These are phyloP conservation scores for Ptyas mucosa DNA, from an alignment of 2,113 vertebrate genomes.

Conservation along the genomic window DNA sequence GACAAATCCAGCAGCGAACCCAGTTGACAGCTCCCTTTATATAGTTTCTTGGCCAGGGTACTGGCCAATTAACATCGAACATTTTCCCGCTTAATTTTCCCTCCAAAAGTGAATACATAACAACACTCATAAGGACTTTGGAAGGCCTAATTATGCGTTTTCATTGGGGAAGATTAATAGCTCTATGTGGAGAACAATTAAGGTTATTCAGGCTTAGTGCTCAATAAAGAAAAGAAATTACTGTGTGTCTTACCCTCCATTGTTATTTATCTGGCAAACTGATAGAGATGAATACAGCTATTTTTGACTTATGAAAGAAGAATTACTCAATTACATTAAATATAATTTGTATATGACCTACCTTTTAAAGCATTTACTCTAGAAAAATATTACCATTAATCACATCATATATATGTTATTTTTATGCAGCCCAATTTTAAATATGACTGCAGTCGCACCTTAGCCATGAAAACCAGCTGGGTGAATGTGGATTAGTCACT, in stretches of 20 bases:
- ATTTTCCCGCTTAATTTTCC: too few relatives aligned
- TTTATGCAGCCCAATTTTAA: conserved; percentile 5
- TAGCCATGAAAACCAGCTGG: not conserved
- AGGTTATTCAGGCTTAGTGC: not conserved
- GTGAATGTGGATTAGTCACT: not conserved
- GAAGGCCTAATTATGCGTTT: not conserved
- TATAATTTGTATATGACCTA: not conserved
- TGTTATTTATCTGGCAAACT: not conserved
- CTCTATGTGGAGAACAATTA: not conserved
- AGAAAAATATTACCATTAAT: not conserved
- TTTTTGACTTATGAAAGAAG: not conserved
- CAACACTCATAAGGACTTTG: not conserved
- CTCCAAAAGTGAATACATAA: too few relatives aligned
- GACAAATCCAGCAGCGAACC: too few relatives aligned
- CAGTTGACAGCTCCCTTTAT: too few relatives aligned
- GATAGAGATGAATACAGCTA: not conserved
- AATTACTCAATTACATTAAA: not conserved
- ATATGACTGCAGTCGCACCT: not conserved
- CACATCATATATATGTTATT: not conserved
- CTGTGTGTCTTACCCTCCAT: not conserved
- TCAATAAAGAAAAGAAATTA: not conserved
- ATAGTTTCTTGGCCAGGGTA: too few relatives aligned
- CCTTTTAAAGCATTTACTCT: not conserved
- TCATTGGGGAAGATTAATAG: conserved; percentile 3
- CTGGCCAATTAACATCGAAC: too few relatives aligned